phyloP scores from a whole-genome alignment of 2,888 invertebrate species.

The Drosophila ezoana region DNA sequence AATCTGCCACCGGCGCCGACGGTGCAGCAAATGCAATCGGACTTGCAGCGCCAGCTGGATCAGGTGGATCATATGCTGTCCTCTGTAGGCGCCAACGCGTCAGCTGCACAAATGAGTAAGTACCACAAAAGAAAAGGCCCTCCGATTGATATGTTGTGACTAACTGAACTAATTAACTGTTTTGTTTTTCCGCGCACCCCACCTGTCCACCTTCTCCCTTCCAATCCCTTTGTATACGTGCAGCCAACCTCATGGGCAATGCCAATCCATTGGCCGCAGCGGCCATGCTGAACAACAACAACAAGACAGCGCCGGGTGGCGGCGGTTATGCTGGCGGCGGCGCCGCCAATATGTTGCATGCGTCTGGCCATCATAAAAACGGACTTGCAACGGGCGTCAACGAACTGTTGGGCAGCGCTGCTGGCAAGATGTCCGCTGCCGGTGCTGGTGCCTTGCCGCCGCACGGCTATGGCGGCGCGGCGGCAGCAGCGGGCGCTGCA shows the following conservation, averaged over 20 bases:
- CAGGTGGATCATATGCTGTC: conserved; percentile 56
- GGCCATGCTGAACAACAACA: conserved; percentile 78
- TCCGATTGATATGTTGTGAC: not conserved
- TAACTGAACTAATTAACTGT: conserved; percentile 8
- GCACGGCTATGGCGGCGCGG: conserved; percentile 43
- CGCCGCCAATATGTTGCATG: conserved; percentile 48
- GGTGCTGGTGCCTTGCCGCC: conserved; percentile 43
- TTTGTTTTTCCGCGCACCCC: too few relatives aligned
- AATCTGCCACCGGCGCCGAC: conserved; percentile 65
- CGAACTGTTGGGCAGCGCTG: conserved; percentile 28
- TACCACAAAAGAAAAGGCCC: conserved; percentile 15
- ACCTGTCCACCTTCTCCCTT: not conserved
- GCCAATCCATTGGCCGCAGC: conserved; percentile 60
- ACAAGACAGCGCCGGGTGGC: conserved; percentile 57
- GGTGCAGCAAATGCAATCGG: conserved; percentile 39
- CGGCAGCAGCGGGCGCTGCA: conserved; percentile 46
- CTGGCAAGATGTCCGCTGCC: conserved; percentile 40
- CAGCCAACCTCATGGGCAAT: conserved; percentile 59
- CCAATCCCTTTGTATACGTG: conserved; percentile 10
- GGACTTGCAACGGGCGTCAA: conserved; percentile 22
- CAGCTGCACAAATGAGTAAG: conserved; percentile 71
- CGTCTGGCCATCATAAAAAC: conserved; percentile 42
- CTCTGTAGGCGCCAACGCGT: conserved; percentile 40
- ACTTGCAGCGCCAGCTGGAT: conserved; percentile 35
- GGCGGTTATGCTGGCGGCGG: conserved; percentile 33